Evolutionary conservation across 2,888 invertebrate species (phyloP).

Genomic region (Orgyia antiqua): DNA sequence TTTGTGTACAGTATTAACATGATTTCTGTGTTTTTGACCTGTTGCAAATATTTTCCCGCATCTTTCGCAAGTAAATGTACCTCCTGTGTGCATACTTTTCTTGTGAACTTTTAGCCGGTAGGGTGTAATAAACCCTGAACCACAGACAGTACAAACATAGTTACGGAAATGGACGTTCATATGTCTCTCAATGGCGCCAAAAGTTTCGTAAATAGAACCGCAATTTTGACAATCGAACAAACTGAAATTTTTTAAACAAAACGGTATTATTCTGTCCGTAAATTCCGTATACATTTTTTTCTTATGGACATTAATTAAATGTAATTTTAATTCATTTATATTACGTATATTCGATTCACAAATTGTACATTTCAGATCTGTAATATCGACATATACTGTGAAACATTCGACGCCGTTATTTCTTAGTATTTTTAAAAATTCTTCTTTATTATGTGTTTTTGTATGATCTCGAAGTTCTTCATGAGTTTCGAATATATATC

Average conservation of each 20-base stretch:
- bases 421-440: constrained; percentile 30
- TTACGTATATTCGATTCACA: constrained; percentile 34
- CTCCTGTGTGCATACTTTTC: constrained; percentile 47
- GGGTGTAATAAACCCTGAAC: constrained; percentile 56
- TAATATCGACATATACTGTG: constrained; percentile 56
- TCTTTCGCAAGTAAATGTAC: constrained; percentile 41
- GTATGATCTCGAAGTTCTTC: constrained; percentile 39
- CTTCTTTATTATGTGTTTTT: constrained; percentile 31
- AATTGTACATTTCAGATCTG: constrained; percentile 45
- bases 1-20: constrained; percentile 49
- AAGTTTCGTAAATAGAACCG: constrained; percentile 54
- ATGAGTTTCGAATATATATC: constrained; percentile 41
- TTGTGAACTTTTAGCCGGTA: constrained; percentile 52
- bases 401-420: constrained; percentile 49
- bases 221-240: constrained; percentile 54
- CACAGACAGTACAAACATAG: constrained; percentile 58
- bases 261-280: constrained; percentile 55
- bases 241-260: constrained; percentile 37
- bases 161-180: constrained; percentile 66
- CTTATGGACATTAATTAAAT: constrained; percentile 44
- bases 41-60: constrained; percentile 52
- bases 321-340: constrained; percentile 46
- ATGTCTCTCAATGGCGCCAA: constrained; percentile 59
- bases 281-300: constrained; percentile 43
- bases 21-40: constrained; percentile 48